phyloP scores from a whole-genome alignment of 2,113 vertebrate species.

The Protobothrops flavoviridis region DNA sequence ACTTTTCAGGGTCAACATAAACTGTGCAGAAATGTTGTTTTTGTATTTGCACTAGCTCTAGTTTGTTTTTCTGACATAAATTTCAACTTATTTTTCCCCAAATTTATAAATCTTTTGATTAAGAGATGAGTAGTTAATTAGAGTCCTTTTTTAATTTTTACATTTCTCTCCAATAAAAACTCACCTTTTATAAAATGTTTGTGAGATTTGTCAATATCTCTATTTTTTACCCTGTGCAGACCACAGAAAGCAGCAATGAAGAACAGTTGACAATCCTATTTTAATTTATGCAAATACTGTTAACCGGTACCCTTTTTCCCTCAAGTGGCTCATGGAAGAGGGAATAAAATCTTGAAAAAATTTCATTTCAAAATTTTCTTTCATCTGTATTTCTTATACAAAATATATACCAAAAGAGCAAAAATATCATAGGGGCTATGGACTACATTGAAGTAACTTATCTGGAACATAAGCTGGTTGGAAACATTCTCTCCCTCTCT shows the following conservation, averaged over 20 bases:
- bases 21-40: not conserved
- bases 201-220: not conserved
- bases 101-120: not conserved
- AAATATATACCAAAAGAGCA: not conserved
- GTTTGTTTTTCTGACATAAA: not conserved
- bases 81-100: not conserved
- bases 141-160: not conserved
- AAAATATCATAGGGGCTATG: not conserved
- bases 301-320: not conserved
- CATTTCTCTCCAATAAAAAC: not conserved
- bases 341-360: not conserved
- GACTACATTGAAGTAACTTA: not conserved
- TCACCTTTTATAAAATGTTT: not conserved
- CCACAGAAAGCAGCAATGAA: not conserved
- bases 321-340: not conserved
- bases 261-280: not conserved
- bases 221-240: not conserved
- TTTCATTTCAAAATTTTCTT: conserved; percentile 1
- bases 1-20: not conserved
- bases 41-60: not conserved
- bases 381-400: not conserved
- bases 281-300: not conserved
- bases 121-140: not conserved
- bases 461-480: not conserved
- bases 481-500: not conserved